phyloP scores from a whole-genome alignment of 2,888 invertebrate genomes.

The Acholoe squamosa region DNA sequence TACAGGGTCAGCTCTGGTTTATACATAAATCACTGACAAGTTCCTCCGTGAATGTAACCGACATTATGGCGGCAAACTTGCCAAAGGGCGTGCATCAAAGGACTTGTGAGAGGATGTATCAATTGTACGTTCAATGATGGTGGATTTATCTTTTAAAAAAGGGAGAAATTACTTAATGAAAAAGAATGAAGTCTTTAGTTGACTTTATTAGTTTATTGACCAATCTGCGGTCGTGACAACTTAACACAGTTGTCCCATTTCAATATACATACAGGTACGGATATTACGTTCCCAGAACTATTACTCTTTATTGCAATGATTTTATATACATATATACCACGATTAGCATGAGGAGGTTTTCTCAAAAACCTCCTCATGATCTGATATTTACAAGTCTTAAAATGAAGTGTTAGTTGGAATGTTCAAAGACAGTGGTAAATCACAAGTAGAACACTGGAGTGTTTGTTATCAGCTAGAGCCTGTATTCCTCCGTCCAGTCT shows the following conservation, averaged over 20 bases:
- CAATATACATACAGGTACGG: neutral
- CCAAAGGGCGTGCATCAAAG: too few species aligned
- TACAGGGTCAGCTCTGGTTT: too few species aligned
- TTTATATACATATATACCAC: slow-evolving; percentile 3
- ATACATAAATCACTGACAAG: too few species aligned
- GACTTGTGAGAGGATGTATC: too few species aligned
- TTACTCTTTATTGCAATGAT: neutral
- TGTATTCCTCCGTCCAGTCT: neutral
- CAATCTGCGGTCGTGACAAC: neutral
- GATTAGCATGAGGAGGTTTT: neutral
- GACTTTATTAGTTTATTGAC: slow-evolving; percentile 27
- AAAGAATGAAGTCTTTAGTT: neutral
- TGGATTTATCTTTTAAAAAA: too few species aligned
- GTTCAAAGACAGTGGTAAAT: neutral
- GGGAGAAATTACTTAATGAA: too few species aligned
- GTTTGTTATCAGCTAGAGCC: neutral
- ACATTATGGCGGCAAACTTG: too few species aligned
- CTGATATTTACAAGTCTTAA: neutral
- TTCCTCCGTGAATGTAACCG: too few species aligned
- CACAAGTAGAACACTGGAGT: neutral
- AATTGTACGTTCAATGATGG: too few species aligned
- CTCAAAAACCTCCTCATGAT: neutral
- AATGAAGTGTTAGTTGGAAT: neutral
- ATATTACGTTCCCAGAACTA: neutral
- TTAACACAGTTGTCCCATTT: neutral